Conservation (phyloP, 2,888 invertebrate genomes). For the Adelognathus sp. region DNA sequence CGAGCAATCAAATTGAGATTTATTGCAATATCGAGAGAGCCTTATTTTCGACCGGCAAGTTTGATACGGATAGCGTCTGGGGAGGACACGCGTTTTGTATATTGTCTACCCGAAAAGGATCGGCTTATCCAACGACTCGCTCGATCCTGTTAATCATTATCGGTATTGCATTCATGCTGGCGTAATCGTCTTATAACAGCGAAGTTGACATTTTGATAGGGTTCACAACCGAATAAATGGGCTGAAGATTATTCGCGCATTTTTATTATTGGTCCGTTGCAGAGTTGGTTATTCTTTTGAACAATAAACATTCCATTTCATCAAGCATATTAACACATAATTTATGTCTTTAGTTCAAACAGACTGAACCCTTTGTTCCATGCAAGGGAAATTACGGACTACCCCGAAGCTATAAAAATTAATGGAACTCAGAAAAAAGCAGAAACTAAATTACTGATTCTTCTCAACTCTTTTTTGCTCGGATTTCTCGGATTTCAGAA, state of each 20-base stretch:
- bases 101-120: not conserved
- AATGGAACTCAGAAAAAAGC: too few species aligned
- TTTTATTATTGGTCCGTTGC: too few species aligned
- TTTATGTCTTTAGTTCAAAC: too few species aligned
- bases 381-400: too few species aligned
- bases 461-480: too few species aligned
- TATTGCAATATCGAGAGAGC: slow-evolving; percentile 74
- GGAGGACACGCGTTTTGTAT: slow-evolving; percentile 17
- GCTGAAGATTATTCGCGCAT: not conserved
- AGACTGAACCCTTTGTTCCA: too few species aligned
- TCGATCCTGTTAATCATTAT: slow-evolving; percentile 21
- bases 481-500: too few species aligned
- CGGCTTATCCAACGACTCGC: slow-evolving; percentile 36
- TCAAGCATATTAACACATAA: too few species aligned
- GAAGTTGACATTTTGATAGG: not conserved
- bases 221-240: not conserved
- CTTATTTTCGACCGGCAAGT: slow-evolving; percentile 53
- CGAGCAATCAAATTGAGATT: slow-evolving; percentile 73
- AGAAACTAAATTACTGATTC: too few species aligned
- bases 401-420: too few species aligned
- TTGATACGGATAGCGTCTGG: slow-evolving; percentile 43
- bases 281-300: too few species aligned
- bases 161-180: slow-evolving; percentile 23
- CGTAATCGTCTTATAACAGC: not conserved
- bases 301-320: too few species aligned